Evolutionary conservation across 1,140 invertebrate species (phyloP).

Genomic region (Ptiloglossa arizonensis): DNA sequence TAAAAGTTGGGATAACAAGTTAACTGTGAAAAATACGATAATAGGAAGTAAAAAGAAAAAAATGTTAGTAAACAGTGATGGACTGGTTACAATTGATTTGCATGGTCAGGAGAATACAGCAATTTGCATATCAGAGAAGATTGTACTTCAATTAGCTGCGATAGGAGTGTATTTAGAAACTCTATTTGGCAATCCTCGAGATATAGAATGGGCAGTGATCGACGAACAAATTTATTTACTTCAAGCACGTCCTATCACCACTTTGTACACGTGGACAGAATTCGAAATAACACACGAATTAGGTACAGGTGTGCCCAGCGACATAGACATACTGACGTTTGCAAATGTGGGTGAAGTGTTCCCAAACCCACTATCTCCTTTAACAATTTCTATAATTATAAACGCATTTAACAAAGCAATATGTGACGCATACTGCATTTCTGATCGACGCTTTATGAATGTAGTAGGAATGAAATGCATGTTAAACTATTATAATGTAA

Average conservation of each 20-base stretch:
- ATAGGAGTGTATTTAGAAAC: slow-evolving; percentile 85
- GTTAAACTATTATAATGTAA: slow-evolving; percentile 82
- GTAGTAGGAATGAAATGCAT: slow-evolving; percentile 52
- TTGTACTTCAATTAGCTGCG: slow-evolving; percentile 81
- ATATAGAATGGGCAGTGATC: slow-evolving; percentile 89
- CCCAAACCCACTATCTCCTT: slow-evolving; percentile 80
- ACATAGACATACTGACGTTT: slow-evolving; percentile 81
- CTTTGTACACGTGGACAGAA: slow-evolving; percentile 86
- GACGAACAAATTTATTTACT: slow-evolving; percentile 84
- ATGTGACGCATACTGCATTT: not conserved
- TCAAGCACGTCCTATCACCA: slow-evolving; percentile 89
- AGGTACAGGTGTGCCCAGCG: slow-evolving; percentile 82
- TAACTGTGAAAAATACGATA: slow-evolving; percentile 80
- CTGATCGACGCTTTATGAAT: not conserved
- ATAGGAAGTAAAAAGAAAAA: slow-evolving; percentile 84
- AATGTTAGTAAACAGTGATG: slow-evolving; percentile 76
- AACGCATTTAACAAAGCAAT: slow-evolving; percentile 73
- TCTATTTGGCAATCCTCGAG: slow-evolving; percentile 85
- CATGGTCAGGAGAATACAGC: slow-evolving; percentile 72
- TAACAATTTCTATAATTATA: slow-evolving; percentile 75
- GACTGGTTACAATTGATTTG: slow-evolving; percentile 74
- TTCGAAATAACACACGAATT: slow-evolving; percentile 89
- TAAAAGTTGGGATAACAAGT: slow-evolving; percentile 78
- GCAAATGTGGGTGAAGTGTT: slow-evolving; percentile 86
- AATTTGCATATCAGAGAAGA: slow-evolving; percentile 82